These are phyloP conservation scores for Marasmarcha lunaedactyla DNA, from an alignment of 2,888 invertebrate species.

Conservation along the genomic window DNA sequence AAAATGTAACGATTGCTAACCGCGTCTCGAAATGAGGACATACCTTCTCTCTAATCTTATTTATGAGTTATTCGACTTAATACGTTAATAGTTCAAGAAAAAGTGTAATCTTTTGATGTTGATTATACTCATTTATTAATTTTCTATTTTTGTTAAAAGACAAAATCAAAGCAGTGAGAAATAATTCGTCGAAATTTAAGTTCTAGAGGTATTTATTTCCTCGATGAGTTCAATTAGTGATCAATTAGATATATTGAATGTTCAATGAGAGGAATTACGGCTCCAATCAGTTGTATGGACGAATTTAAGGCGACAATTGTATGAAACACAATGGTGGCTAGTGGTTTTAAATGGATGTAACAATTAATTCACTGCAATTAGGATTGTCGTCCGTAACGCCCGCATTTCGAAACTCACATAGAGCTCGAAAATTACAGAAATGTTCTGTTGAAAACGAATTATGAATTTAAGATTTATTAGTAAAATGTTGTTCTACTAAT, in stretches of 20 bases:
- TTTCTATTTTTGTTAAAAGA: constrained; percentile 34
- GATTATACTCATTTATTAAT: constrained; percentile 48
- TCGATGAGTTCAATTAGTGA: constrained; percentile 20
- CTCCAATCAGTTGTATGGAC: constrained; percentile 46
- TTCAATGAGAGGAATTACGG: constrained; percentile 45
- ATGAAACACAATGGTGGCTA: constrained; percentile 37
- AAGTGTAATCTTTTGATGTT: constrained; percentile 51
- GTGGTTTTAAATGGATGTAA: constrained; percentile 69
- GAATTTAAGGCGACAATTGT: constrained; percentile 51
- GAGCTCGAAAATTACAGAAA: constrained; percentile 21
- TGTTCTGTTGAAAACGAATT: constrained; percentile 7
- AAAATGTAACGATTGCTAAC: constrained; percentile 46
- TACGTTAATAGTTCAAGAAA: constrained; percentile 48
- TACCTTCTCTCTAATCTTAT: constrained; percentile 41
- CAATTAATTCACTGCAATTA: constrained; percentile 70
- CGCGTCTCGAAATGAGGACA: constrained; percentile 53
- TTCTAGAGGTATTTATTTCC: too few relatives aligned
- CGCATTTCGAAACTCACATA: constrained; percentile 51
- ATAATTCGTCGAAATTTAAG: too few relatives aligned
- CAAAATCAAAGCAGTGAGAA: constrained; percentile 31
- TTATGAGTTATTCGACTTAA: constrained; percentile 54
- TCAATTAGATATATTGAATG: constrained; percentile 42
- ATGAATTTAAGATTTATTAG: too few relatives aligned
- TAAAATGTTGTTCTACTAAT: too few relatives aligned
- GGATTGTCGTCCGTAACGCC: constrained; percentile 58